These are phyloP conservation scores for Oligia fasciuncula DNA, from an alignment of 2,888 invertebrate genomes.

Conservation along the genomic window DNA sequence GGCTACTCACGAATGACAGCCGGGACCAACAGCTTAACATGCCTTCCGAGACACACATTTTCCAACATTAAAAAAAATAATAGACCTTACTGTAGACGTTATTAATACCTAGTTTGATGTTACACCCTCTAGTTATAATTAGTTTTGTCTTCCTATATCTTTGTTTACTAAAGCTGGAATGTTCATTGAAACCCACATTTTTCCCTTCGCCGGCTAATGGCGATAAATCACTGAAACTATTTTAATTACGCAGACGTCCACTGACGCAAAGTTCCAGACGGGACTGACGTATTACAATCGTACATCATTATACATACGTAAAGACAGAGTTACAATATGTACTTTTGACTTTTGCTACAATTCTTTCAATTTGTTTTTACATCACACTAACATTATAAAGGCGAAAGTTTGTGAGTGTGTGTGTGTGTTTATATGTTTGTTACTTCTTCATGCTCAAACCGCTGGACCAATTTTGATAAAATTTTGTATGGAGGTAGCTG, in stretches of 20 bases:
- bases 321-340: not conserved
- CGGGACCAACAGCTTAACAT: not conserved
- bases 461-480: too few species aligned
- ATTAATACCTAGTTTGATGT: not conserved
- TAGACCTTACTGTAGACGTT: not conserved
- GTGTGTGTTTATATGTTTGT: too few species aligned
- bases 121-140: not conserved
- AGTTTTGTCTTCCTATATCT: not conserved
- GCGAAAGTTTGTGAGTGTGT: too few species aligned
- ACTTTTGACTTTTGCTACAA: too few species aligned
- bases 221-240: constrained; percentile 68
- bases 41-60: not conserved
- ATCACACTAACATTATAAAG: too few species aligned
- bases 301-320: not conserved
- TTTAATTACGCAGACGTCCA: constrained; percentile 67
- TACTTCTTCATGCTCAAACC: too few species aligned
- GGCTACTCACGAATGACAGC: not conserved
- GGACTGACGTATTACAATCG: constrained; percentile 11
- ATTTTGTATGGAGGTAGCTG: too few species aligned
- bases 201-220: constrained; percentile 25
- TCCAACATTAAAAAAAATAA: not conserved
- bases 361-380: not conserved
- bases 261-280: constrained; percentile 29
- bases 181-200: constrained; percentile 31
- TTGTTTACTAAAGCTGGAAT: constrained; percentile 15